Base-by-base conservation (phyloP, 2,797 vertebrate genomes). In the Ataeniobius toweri region DNA sequence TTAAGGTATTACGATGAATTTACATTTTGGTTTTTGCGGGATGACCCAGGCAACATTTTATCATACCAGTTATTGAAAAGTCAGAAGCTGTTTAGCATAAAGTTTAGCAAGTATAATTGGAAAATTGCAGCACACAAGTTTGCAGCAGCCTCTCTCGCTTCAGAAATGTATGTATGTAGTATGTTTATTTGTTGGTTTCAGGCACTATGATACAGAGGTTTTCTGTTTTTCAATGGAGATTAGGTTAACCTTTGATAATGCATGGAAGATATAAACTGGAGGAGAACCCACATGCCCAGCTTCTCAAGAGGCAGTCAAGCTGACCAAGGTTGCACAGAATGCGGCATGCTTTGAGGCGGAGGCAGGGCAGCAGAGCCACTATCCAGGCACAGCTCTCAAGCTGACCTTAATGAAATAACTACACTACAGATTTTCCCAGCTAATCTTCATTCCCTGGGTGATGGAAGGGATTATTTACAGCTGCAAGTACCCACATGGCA, bases 1-100 rank as follows among this genome's bases (percentile, higher is more conserved):
- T 77, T 18, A 22, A 51, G 36, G 71, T 81, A 75, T 88, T 69
- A 16, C 50, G 20, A 76, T 73, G n/a, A 31, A 53, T 24, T 59
- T 46, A 22, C 71, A 79, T 68, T 48, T 46, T 68, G 36, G 20
- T 24, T 68, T 68, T 69, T 14, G 6, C 9, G 24, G 63, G 20
- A 67, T 67, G 63, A 39, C 36, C 9, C 36, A 24, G 36, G 63
- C 63, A 7, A 41, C 41, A 69, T 3, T 69, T 69, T 68, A 24
- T 68, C 65, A 44, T 68, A 65, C 16, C 3, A 65, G 31, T 10
- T 22, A 65, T 39, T 41, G 63, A 41, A 13, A 67, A 67, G 20
- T 67, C 36, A 44, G 63, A 3, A 67, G 39, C 63, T 67, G 20
- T 36, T 41, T 44, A 67, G 63, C 36, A 63, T 36, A 7, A 31